A percentile compares a stretch with the other conserved stretches of the same genome.
Evolutionary conservation across 2,888 invertebrate genomes (phyloP).

Genomic region (Teleiodes luculella): DNA sequence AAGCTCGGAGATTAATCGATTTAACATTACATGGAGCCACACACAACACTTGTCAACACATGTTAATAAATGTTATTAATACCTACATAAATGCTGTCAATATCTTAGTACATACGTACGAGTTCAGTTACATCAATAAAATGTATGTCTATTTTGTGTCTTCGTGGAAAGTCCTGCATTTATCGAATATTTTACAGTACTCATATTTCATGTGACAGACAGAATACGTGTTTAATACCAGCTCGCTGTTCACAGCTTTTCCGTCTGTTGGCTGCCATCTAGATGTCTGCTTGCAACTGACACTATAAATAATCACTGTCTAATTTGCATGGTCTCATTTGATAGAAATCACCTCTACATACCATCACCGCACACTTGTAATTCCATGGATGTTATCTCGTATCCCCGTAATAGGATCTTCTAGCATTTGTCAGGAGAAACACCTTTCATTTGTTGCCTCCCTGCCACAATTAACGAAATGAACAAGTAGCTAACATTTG

Average conservation of each 20-base stretch:
- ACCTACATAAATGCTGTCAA: background rate
- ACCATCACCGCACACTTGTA: slow-evolving; percentile 59
- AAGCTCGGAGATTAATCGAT: slow-evolving; percentile 66
- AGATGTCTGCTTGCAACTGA: slow-evolving; percentile 53
- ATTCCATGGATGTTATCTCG: slow-evolving; percentile 67
- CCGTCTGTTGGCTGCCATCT: slow-evolving; percentile 28
- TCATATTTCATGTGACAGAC: background rate
- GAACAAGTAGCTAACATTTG: background rate
- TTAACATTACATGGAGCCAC: slow-evolving; percentile 62
- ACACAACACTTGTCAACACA: slow-evolving; percentile 35
- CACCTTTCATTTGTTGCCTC: slow-evolving; percentile 53
- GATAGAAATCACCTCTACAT: slow-evolving; percentile 69
- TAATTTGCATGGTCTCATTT: slow-evolving; percentile 52
- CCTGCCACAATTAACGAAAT: slow-evolving; percentile 10
- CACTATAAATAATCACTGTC: slow-evolving; percentile 32
- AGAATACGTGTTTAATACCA: background rate
- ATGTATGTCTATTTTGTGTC: too few species aligned
- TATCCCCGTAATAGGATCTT: slow-evolving; percentile 60
- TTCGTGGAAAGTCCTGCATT: background rate
- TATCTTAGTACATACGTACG: background rate
- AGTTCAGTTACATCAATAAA: background rate
- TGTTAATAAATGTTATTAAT: background rate
- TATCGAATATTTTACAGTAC: background rate
- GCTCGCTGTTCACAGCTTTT: slow-evolving; percentile 15
- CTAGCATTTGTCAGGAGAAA: slow-evolving; percentile 83